Evolutionary conservation across 2,797 vertebrate genomes (phyloP).

Genomic region (Lycodopsis pacificus): DNA sequence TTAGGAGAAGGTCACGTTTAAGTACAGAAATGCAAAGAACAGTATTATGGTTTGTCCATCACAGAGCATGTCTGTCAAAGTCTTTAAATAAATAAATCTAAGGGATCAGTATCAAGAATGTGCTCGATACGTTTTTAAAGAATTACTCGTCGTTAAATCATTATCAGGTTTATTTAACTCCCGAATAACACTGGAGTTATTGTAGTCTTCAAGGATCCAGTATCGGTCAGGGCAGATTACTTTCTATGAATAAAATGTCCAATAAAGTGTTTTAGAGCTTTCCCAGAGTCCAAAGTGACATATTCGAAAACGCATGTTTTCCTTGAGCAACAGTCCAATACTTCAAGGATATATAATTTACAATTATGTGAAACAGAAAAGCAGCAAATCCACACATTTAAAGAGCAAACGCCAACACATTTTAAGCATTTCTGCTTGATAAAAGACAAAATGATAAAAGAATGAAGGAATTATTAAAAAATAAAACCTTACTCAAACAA

Average conservation of each 20-base stretch:
- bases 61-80: neutral
- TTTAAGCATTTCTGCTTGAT: neutral
- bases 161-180: no score
- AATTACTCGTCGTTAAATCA: neutral
- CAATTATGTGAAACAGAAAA: neutral
- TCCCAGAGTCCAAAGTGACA: neutral
- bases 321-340: neutral
- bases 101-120: neutral
- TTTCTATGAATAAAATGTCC: neutral
- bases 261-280: neutral
- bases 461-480: neutral
- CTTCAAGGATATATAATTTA: neutral
- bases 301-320: neutral
- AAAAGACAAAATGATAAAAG: neutral
- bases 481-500: neutral
- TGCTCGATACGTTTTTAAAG: neutral
- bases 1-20: neutral
- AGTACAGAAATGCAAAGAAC: neutral
- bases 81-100: neutral
- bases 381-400: neutral
- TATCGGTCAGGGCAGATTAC: neutral
- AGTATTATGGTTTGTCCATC: neutral
- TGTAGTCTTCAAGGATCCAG: neutral
- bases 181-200: neutral
- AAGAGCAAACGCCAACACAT: neutral